Conservation (phyloP, 2,113 vertebrate species). For the Trematomus loennbergii region DNA sequence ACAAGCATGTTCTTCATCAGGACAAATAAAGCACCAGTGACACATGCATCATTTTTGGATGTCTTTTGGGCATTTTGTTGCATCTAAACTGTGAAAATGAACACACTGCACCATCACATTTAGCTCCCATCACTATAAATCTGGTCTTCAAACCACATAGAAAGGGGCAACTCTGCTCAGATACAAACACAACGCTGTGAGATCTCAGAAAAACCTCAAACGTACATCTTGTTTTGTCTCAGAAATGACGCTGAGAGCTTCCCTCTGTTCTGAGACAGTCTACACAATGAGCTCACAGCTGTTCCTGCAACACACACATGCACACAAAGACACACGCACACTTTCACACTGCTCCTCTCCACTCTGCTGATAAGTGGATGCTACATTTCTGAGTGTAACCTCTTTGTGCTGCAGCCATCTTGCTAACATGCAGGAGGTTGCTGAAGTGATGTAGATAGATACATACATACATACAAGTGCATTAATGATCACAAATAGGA, state of each 20-base stretch:
- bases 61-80: background rate
- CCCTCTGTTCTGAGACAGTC: background rate
- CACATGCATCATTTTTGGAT: background rate
- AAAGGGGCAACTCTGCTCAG: background rate
- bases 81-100: background rate
- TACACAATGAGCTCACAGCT: constrained; percentile 26
- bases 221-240: background rate
- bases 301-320: background rate
- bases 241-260: background rate
- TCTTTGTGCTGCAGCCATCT: background rate
- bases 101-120: background rate
- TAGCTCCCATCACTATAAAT: background rate
- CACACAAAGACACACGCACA: constrained; percentile 15
- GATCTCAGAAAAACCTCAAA: background rate
- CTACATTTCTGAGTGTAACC: constrained; percentile 45
- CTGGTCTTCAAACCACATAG: background rate
- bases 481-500: too few species aligned
- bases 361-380: constrained; percentile 32
- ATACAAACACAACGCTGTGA: accelerated
- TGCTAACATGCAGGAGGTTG: constrained; percentile 18
- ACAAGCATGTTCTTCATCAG: background rate
- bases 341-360: background rate
- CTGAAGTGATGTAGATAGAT: background rate
- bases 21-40: background rate
- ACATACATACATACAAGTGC: too few species aligned